phyloP scores from a whole-genome alignment of 2,113 vertebrate genomes.

The Maccullochella peelii region DNA sequence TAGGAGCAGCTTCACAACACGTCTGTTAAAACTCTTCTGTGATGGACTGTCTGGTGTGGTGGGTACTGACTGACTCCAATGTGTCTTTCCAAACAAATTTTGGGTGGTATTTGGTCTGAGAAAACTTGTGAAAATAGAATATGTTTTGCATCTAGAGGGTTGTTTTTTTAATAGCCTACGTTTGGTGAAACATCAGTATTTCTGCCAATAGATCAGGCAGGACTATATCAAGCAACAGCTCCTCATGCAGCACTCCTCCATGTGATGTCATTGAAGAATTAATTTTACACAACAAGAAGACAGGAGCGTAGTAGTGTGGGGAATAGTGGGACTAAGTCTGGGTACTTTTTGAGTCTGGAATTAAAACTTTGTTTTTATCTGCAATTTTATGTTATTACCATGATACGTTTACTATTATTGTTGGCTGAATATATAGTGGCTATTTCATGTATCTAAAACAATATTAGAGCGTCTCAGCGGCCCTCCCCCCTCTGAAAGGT shows the following conservation, averaged over 20 bases:
- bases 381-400: neutral
- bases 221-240: slow-evolving; percentile 41
- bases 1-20: slow-evolving; percentile 49
- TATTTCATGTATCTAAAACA: neutral
- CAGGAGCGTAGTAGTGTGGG: neutral
- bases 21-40: slow-evolving; percentile 66
- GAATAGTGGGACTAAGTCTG: too few species aligned
- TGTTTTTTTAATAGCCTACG: slow-evolving; percentile 28
- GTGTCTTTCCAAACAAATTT: slow-evolving; percentile 56
- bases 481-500: neutral
- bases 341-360: neutral
- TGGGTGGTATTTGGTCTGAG: slow-evolving; percentile 54
- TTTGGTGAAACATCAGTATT: slow-evolving; percentile 44
- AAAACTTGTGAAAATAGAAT: slow-evolving; percentile 53
- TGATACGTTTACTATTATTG: neutral
- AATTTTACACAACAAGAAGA: slow-evolving; percentile 3
- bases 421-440: neutral
- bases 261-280: slow-evolving; percentile 53
- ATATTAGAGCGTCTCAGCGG: neutral
- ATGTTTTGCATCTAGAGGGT: slow-evolving; percentile 47
- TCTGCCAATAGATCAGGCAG: slow-evolving; percentile 41
- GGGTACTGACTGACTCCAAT: slow-evolving; percentile 41
- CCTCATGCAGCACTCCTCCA: slow-evolving; percentile 21
- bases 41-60: slow-evolving; percentile 42
- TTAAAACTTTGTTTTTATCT: slow-evolving; percentile 10